These are phyloP conservation scores for Sterna hirundo DNA, from an alignment of 2,113 vertebrate genomes.

Conservation along the genomic window DNA sequence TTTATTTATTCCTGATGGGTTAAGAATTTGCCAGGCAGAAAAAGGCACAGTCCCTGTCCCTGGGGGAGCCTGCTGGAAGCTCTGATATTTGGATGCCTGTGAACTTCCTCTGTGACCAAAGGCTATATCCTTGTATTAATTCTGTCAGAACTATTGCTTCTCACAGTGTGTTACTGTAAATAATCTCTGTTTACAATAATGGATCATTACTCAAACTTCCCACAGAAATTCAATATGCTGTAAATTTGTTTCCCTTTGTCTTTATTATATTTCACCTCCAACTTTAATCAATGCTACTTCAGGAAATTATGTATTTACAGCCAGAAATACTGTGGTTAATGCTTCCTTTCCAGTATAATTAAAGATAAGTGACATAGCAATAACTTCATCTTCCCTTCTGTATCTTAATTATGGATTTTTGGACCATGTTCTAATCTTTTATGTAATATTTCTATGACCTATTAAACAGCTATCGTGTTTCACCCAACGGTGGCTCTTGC, in stretches of 20 bases:
- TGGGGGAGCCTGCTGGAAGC: not conserved
- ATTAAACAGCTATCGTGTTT: not conserved
- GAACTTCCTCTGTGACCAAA: conserved; percentile 21
- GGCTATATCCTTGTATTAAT: not conserved
- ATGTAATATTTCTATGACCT: not conserved
- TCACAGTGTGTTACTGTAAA: not conserved
- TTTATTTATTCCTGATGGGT: conserved; percentile 6
- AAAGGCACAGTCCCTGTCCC: not conserved
- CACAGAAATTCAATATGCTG: not conserved
- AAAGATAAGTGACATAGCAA: not conserved
- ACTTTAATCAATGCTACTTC: not conserved
- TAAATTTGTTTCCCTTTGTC: not conserved
- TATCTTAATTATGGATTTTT: not conserved
- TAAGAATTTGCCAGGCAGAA: conserved; percentile 6
- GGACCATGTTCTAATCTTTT: not conserved
- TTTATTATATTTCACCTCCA: conserved; percentile 4
- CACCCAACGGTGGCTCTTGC: not conserved
- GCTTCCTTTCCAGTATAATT: not conserved
- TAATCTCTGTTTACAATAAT: conserved; percentile 15
- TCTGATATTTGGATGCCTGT: not conserved
- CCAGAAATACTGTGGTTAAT: not conserved
- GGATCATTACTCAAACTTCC: conserved; percentile 38
- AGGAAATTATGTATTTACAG: not conserved
- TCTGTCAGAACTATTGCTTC: conserved; percentile 24
- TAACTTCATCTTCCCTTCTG: not conserved